Evolutionary conservation across 1,140 invertebrate species (phyloP).

Genomic region (Ceratina calcarata): DNA sequence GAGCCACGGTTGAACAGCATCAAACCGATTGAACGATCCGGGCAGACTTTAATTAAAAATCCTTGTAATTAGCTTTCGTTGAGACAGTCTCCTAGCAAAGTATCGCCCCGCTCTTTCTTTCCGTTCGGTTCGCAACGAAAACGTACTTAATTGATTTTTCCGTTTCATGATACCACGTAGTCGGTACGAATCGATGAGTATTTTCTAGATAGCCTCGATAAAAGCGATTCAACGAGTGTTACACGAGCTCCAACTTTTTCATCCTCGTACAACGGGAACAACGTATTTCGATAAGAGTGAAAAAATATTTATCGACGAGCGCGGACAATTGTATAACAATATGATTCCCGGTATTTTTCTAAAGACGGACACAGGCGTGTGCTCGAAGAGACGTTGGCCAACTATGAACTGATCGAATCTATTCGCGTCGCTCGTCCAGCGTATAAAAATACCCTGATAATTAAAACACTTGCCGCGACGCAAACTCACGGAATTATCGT

Average conservation of each 20-base stretch:
- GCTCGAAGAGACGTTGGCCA: not conserved
- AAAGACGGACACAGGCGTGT: not conserved
- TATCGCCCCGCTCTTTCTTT: not conserved
- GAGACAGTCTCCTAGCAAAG: not conserved
- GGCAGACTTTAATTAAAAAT: constrained; percentile 3
- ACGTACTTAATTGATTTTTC: not conserved
- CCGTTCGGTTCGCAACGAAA: not conserved
- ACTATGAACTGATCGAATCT: not conserved
- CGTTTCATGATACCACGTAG: too few species aligned
- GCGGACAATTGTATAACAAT: not conserved
- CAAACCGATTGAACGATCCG: not conserved
- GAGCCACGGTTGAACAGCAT: not conserved
- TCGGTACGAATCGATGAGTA: not conserved
- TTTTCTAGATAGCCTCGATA: too few species aligned
- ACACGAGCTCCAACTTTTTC: not conserved
- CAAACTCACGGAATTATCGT: not conserved
- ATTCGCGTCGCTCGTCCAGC: not conserved
- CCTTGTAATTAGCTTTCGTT: not conserved
- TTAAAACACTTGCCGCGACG: not conserved
- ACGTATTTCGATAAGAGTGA: too few species aligned
- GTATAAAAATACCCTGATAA: not conserved
- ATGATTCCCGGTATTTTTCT: not conserved
- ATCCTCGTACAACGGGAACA: too few species aligned
- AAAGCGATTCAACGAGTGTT: too few species aligned
- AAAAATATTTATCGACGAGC: too few species aligned